Conservation (phyloP, 2,113 vertebrate genomes). For the Phalacrocorax aristotelis region DNA sequence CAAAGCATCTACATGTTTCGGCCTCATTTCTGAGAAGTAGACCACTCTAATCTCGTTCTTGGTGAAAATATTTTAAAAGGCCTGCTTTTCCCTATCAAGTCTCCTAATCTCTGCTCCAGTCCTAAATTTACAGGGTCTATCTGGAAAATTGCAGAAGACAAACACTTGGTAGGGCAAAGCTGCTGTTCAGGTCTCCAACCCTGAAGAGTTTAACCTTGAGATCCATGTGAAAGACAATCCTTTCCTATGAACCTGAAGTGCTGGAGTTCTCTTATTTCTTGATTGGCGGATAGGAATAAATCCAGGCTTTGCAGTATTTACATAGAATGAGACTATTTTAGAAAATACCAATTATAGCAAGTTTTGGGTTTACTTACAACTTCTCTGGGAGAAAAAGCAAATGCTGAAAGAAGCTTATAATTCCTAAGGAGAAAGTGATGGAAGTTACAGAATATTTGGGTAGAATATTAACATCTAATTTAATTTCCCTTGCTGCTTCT, state of each 20-base stretch:
- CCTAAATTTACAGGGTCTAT: not conserved
- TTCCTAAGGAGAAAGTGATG: not conserved
- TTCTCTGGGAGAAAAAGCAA: conserved; percentile 46
- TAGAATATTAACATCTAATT: conserved; percentile 31
- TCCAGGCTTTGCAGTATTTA: not conserved
- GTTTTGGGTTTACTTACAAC: not conserved
- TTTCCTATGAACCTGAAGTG: not conserved
- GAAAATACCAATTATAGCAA: not conserved
- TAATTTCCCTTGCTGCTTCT: conserved; percentile 27
- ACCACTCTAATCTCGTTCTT: not conserved
- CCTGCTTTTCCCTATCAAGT: not conserved
- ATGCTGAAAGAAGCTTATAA: not conserved
- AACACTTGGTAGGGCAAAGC: not conserved
- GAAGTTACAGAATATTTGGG: not conserved
- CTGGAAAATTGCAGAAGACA: not conserved
- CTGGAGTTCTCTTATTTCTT: not conserved
- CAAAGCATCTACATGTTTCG: not conserved
- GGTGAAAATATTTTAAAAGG: not conserved
- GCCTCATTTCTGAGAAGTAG: not conserved
- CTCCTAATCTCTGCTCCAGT: not conserved
- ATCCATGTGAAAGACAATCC: not conserved
- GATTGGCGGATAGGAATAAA: not conserved
- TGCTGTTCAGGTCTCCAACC: not conserved
- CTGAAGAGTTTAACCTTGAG: not conserved
- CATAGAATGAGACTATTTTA: not conserved